Evolutionary conservation across 2,113 vertebrate species (phyloP).

Genomic region (Platycercus adscitus): DNA sequence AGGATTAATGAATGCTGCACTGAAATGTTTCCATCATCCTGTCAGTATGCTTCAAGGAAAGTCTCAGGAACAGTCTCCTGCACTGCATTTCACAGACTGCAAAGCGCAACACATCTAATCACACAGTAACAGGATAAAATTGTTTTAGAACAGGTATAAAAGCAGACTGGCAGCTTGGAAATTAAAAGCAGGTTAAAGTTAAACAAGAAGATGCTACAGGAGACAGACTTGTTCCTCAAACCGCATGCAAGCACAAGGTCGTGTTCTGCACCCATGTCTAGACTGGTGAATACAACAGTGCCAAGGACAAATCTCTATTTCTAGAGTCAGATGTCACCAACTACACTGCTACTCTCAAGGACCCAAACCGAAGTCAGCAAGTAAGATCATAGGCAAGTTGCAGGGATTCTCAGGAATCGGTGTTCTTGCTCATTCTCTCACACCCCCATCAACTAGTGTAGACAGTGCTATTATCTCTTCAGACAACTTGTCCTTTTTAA

Average conservation of each 20-base stretch:
- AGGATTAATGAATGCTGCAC: neutral
- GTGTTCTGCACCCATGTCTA: fast-evolving
- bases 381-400: neutral
- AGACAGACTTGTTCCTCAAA: neutral
- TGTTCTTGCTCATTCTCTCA: neutral
- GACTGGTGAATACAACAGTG: neutral
- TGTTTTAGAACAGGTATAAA: neutral
- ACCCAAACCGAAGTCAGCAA: neutral
- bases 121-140: neutral
- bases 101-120: neutral
- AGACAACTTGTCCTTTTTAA: neutral
- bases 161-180: neutral
- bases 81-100: neutral
- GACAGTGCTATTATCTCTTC: neutral
- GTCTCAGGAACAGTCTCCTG: neutral
- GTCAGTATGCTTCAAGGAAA: neutral
- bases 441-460: neutral
- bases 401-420: neutral
- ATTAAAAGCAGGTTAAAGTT: neutral
- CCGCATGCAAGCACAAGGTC: neutral
- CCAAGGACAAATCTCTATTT: neutral
- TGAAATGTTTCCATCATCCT: neutral
- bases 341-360: neutral
- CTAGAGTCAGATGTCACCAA: neutral
- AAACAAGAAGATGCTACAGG: neutral